These are phyloP conservation scores for Scelioninae gen. 1 DNA, from an alignment of 2,888 invertebrate species.

Conservation along the genomic window DNA sequence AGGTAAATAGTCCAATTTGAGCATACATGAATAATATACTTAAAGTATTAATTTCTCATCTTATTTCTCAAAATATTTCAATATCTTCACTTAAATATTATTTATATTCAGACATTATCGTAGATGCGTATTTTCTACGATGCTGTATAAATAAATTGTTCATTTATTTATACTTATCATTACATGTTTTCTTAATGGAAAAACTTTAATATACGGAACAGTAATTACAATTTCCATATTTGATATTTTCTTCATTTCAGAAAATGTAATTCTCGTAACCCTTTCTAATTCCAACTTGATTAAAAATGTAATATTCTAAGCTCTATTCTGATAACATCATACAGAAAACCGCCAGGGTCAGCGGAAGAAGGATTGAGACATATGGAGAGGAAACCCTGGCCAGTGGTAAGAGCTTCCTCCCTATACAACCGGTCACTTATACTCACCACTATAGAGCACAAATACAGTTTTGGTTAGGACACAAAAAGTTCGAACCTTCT, in stretches of 20 bases:
- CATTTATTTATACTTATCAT: neutral
- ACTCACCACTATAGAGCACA: conserved; percentile 25
- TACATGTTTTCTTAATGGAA: conserved; percentile 5
- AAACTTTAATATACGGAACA: neutral
- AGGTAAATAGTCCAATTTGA: too few relatives aligned
- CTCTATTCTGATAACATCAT: conserved; percentile 47
- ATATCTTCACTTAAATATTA: too few relatives aligned
- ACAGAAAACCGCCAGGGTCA: conserved; percentile 53
- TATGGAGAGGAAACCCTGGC: conserved; percentile 56
- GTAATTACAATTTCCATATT: conserved; percentile 29
- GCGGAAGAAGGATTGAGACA: conserved; percentile 63
- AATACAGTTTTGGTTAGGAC: conserved; percentile 28
- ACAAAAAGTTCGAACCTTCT: conserved; percentile 43
- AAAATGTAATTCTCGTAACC: conserved; percentile 30
- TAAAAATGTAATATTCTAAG: conserved; percentile 58
- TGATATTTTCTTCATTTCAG: conserved; percentile 9
- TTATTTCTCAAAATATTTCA: too few relatives aligned
- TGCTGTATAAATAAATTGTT: neutral
- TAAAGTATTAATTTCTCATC: too few relatives aligned
- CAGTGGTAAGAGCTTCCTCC: conserved; percentile 53
- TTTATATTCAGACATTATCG: too few relatives aligned
- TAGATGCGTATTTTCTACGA: neutral
- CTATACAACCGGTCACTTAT: conserved; percentile 52
- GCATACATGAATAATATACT: too few relatives aligned
- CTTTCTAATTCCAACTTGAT: conserved; percentile 44